Percentiles rank a stretch among this genome's conserved stretches.
Conservation (phyloP, 2,113 vertebrate genomes). For the Phalacrocorax brasilianus region DNA sequence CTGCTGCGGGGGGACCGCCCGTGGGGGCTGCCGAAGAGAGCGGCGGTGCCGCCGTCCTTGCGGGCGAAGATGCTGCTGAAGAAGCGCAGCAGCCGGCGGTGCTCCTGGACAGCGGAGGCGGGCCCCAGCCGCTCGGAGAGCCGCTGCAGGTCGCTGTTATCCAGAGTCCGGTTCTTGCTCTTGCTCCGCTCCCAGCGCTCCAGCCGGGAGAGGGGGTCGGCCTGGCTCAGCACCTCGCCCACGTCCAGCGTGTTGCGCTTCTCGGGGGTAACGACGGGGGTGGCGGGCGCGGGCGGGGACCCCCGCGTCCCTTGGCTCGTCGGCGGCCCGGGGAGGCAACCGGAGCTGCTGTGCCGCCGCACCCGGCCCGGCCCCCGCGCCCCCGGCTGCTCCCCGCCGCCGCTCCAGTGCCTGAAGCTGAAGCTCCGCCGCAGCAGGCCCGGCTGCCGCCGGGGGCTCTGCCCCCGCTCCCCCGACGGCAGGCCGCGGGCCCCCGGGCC, state of each 20-base stretch:
- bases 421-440: too few species aligned
- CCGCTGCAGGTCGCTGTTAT: slow-evolving; percentile 89
- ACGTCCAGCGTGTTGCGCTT: slow-evolving; percentile 83
- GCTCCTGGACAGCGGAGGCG: slow-evolving; percentile 63
- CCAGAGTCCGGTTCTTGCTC: slow-evolving; percentile 88
- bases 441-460: too few species aligned
- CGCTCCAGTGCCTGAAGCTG: too few species aligned
- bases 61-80: slow-evolving; percentile 92
- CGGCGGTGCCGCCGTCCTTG: slow-evolving; percentile 70
- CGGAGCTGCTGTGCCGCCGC: slow-evolving; percentile 68
- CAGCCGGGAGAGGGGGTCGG: slow-evolving; percentile 74
- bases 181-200: slow-evolving; percentile 82
- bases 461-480: too few species aligned
- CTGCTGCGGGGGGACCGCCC: slow-evolving; percentile 57
- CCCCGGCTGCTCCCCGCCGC: too few species aligned
- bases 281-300: neutral
- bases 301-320: neutral
- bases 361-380: slow-evolving; percentile 41
- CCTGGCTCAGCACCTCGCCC: slow-evolving; percentile 81
- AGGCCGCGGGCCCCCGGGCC: too few species aligned
- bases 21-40: slow-evolving; percentile 73
- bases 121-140: slow-evolving; percentile 79
- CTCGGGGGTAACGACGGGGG: neutral
- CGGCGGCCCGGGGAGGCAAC: slow-evolving; percentile 23
- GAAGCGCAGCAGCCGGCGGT: slow-evolving; percentile 81